These are phyloP conservation scores for Sclerodermus sp. DNA, from an alignment of 2,888 invertebrate species.

Conservation along the genomic window DNA sequence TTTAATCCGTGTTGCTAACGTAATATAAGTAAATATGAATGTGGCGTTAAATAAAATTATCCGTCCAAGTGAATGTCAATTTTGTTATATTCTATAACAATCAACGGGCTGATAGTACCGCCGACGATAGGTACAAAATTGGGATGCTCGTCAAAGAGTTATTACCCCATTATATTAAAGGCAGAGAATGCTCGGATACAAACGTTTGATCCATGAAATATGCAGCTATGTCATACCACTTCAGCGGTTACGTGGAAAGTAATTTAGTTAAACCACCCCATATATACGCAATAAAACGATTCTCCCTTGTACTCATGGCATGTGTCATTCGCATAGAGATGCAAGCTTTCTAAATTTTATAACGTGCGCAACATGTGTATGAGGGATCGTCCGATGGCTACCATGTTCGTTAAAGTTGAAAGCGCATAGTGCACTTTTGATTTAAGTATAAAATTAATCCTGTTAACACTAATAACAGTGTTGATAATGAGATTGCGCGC, in stretches of 20 bases:
- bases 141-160: slow-evolving; percentile 16
- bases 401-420: neutral
- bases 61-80: too few relatives aligned
- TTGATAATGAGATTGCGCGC: too few relatives aligned
- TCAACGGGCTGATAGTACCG: too few relatives aligned
- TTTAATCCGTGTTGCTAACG: too few relatives aligned
- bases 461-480: too few relatives aligned
- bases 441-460: too few relatives aligned
- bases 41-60: too few relatives aligned
- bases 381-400: too few relatives aligned
- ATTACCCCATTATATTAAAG: slow-evolving; percentile 20
- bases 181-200: slow-evolving; percentile 27
- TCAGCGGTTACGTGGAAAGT: slow-evolving; percentile 35
- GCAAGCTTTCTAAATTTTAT: slow-evolving; percentile 20
- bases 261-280: slow-evolving; percentile 39
- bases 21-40: too few relatives aligned
- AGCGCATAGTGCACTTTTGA: too few relatives aligned
- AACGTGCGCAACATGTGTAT: neutral
- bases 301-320: slow-evolving; percentile 10
- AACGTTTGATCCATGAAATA: slow-evolving; percentile 41
- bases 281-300: slow-evolving; percentile 33
- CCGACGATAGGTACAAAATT: slow-evolving; percentile 19
- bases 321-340: slow-evolving; percentile 15
- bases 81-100: too few relatives aligned
- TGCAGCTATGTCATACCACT: slow-evolving; percentile 35